phyloP scores from a whole-genome alignment of 2,888 invertebrate species.

The Drosophila macrospina region DNA sequence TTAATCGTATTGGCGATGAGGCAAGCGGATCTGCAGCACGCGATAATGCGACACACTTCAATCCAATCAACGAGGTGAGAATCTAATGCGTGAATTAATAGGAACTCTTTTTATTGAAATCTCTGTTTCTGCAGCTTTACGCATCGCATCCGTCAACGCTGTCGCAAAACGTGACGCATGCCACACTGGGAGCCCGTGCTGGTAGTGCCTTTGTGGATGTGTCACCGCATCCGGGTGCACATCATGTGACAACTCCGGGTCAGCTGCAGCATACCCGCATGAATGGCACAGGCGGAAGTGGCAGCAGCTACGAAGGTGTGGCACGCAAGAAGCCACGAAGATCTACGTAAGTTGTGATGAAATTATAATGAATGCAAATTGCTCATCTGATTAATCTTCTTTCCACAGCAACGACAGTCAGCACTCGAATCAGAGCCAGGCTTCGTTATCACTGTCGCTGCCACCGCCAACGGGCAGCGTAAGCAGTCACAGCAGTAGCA shows the following conservation, averaged over 20 bases:
- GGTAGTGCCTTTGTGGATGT: constrained; percentile 71
- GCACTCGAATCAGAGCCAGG: constrained; percentile 82
- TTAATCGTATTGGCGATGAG: constrained; percentile 75
- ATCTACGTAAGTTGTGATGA: constrained; percentile 89
- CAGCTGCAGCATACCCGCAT: constrained; percentile 66
- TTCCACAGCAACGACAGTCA: constrained; percentile 83
- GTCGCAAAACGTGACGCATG: constrained; percentile 49
- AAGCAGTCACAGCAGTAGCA: constrained; percentile 51
- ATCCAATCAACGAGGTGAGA: constrained; percentile 85
- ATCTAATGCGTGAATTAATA: no score
- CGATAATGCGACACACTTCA: constrained; percentile 83
- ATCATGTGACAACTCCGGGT: constrained; percentile 48
- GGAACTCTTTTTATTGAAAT: constrained; percentile 4
- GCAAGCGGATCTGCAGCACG: constrained; percentile 25
- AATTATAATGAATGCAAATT: no score
- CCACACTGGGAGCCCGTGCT: constrained; percentile 41
- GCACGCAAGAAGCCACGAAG: constrained; percentile 97
- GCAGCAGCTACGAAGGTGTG: constrained; percentile 85
- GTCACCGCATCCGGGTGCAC: constrained; percentile 56
- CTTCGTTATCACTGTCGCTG: constrained; percentile 75
- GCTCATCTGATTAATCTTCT: neutral
- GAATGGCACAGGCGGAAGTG: constrained; percentile 78
- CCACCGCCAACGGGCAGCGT: constrained; percentile 74
- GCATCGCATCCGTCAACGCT: constrained; percentile 80
- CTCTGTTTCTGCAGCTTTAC: constrained; percentile 76